These are phyloP conservation scores for Pterostichus madidus DNA, from an alignment of 2,888 invertebrate species.

Conservation along the genomic window DNA sequence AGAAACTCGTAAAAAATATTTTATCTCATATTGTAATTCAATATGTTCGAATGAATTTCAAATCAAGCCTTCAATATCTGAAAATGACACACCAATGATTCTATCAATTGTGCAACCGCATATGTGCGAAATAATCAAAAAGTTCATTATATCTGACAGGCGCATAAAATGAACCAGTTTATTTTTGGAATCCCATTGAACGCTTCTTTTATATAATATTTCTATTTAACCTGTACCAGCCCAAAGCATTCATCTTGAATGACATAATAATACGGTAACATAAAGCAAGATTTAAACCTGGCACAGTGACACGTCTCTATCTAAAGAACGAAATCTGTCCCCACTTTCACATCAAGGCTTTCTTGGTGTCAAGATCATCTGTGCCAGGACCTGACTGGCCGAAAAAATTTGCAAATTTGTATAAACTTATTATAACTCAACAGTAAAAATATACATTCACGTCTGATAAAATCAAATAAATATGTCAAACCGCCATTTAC, in stretches of 20 bases:
- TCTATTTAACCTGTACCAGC: conserved; percentile 21
- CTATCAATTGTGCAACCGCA: conserved; percentile 1
- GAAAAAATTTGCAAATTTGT: not conserved
- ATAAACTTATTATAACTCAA: too few relatives aligned
- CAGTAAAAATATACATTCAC: too few relatives aligned
- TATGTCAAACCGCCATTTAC: too few relatives aligned
- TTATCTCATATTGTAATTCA: not conserved
- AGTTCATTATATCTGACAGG: conserved; percentile 25
- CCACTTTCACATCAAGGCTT: not conserved
- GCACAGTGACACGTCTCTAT: not conserved
- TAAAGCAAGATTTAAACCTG: conserved; percentile 20
- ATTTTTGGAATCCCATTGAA: conserved; percentile 36
- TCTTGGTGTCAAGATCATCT: not conserved
- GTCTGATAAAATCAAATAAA: too few relatives aligned
- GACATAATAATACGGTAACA: conserved; percentile 21
- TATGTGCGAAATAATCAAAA: conserved; percentile 21
- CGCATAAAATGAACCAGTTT: conserved; percentile 19
- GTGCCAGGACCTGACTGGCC: not conserved
- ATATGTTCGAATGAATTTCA: conserved; percentile 26
- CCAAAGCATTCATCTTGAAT: conserved; percentile 24
- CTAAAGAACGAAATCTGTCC: conserved; percentile 3
- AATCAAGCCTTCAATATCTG: conserved; percentile 16
- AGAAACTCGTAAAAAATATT: too few relatives aligned
- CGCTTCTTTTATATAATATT: conserved; percentile 36
- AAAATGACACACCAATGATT: conserved; percentile 14